Evolutionary conservation across 1,140 invertebrate genomes (phyloP).

Genomic region (Nylanderia fulva): DNA sequence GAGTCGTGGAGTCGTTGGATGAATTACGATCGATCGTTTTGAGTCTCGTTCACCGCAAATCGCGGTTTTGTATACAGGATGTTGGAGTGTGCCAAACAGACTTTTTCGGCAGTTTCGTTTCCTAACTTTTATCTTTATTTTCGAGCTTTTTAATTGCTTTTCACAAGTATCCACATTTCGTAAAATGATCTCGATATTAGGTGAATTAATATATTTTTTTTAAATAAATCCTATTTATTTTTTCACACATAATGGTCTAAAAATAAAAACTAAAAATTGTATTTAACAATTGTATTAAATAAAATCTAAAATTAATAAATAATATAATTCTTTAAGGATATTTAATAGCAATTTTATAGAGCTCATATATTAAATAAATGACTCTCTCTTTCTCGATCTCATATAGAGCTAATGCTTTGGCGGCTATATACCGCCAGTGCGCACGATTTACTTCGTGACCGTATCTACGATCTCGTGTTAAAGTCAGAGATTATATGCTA

Average conservation of each 20-base stretch:
- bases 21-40: conserved; percentile 71
- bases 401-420: conserved; percentile 3
- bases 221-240: background rate
- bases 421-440: background rate
- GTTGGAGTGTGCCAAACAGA: conserved; percentile 65
- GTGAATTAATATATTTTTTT: background rate
- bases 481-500: conserved; percentile 39
- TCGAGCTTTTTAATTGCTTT: conserved; percentile 2
- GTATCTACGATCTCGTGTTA: conserved; percentile 40
- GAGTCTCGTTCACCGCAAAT: conserved; percentile 17
- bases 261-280: background rate
- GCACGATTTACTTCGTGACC: conserved; percentile 50
- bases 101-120: conserved; percentile 55
- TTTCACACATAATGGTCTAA: background rate
- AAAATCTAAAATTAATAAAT: conserved; percentile 10
- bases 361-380: background rate
- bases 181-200: background rate
- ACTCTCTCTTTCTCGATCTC: conserved; percentile 7
- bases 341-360: background rate
- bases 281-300: background rate
- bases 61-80: conserved; percentile 27
- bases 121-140: background rate
- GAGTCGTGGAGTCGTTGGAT: conserved; percentile 57
- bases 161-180: background rate
- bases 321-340: background rate